Conservation (phyloP, 1,140 invertebrate species). For the Trichogramma pretiosum region DNA sequence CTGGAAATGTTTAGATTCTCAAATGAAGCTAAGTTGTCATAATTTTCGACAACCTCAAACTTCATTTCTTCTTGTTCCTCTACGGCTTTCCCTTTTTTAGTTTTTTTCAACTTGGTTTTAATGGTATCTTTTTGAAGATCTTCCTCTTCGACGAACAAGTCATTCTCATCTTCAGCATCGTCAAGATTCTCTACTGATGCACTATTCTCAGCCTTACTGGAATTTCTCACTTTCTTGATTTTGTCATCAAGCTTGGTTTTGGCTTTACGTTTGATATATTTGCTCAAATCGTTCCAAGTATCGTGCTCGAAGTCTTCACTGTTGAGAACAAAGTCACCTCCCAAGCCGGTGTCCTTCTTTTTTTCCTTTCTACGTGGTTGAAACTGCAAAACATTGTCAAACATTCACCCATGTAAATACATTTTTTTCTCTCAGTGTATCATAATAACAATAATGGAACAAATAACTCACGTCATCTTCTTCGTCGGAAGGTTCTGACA, state of each 20-base stretch:
- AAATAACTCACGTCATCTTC: constrained; percentile 65
- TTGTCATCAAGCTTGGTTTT: constrained; percentile 78
- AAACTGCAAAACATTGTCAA: constrained; percentile 51
- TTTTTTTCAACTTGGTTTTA: constrained; percentile 33
- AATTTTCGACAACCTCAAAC: constrained; percentile 66
- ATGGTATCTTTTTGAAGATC: constrained; percentile 55
- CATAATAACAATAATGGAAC: neutral
- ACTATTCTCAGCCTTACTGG: too few species aligned
- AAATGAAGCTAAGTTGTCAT: constrained; percentile 68
- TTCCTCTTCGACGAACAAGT: constrained; percentile 57
- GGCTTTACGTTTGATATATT: constrained; percentile 72
- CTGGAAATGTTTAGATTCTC: constrained; percentile 89
- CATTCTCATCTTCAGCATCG: constrained; percentile 29
- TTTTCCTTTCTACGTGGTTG: constrained; percentile 72
- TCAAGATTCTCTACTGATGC: neutral
- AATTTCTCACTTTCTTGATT: constrained; percentile 57
- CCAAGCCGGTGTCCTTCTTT: constrained; percentile 59
- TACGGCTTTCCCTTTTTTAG: constrained; percentile 26
- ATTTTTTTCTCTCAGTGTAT: too few species aligned
- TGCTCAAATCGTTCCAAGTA: constrained; percentile 76
- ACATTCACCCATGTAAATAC: too few species aligned
- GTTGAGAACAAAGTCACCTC: constrained; percentile 64
- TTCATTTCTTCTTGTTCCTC: constrained; percentile 51
- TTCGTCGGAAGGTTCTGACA: constrained; percentile 70
- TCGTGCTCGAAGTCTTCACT: constrained; percentile 70